Percentiles rank a stretch among this genome's conserved stretches.
Evolutionary conservation across 2,797 vertebrate genomes (phyloP).

Genomic region (Spinibarbus caldwelli): DNA sequence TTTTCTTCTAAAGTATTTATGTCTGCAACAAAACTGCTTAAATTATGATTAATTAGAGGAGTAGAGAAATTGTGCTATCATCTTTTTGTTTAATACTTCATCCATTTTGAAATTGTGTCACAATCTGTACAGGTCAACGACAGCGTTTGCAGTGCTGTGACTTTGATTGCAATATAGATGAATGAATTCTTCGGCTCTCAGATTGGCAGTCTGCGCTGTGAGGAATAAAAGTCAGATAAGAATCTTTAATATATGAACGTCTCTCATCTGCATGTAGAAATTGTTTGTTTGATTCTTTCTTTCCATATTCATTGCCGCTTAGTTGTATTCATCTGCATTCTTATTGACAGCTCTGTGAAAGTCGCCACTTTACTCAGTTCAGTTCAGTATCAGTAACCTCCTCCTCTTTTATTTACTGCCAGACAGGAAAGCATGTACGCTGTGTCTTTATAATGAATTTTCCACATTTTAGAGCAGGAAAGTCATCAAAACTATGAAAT

Average conservation of each 20-base stretch:
- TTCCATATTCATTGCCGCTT: conserved; percentile 48
- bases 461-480: neutral
- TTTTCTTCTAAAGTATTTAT: neutral
- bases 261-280: conserved; percentile 40
- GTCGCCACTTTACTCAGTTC: neutral
- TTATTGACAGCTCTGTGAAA: conserved; percentile 39
- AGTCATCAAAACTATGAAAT: conserved; percentile 4
- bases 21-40: neutral
- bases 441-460: neutral
- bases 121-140: neutral
- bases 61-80: neutral
- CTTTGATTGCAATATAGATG: conserved; percentile 55
- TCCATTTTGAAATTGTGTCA: neutral
- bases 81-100: neutral
- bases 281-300: conserved; percentile 42
- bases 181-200: conserved; percentile 16
- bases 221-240: conserved; percentile 50
- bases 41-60: neutral
- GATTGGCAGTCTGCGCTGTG: conserved; percentile 2
- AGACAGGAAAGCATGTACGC: neutral
- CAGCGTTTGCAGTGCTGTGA: neutral
- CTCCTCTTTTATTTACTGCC: neutral
- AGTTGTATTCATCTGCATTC: conserved; percentile 39
- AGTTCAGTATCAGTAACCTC: neutral
- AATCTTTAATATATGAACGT: conserved; percentile 58